These are phyloP conservation scores for Ophraella communa DNA, from an alignment of 2,888 invertebrate species.

Conservation along the genomic window DNA sequence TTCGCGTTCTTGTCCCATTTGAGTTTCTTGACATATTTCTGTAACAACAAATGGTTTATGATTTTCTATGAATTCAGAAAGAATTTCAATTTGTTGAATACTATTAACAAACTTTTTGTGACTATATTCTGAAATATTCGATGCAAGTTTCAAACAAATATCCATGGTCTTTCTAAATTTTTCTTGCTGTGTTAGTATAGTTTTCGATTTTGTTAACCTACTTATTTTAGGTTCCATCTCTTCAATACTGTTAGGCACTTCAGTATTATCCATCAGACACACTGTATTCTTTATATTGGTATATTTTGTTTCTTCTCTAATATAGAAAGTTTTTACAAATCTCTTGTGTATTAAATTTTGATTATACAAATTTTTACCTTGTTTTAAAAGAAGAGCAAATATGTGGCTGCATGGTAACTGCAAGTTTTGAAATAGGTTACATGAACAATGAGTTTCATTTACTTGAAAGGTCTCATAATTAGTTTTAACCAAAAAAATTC, in stretches of 20 bases:
- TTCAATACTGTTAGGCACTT: neutral
- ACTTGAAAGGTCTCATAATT: neutral
- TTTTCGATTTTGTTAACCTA: neutral
- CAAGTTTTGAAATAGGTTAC: neutral
- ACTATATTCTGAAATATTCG: neutral
- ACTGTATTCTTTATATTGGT: neutral
- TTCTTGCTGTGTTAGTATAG: neutral
- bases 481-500: no score
- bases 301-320: neutral
- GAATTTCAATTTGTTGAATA: no score
- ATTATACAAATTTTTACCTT: neutral
- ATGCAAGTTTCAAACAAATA: neutral
- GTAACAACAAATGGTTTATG: no score
- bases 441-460: neutral
- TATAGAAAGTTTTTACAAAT: neutral
- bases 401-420: neutral
- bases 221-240: neutral
- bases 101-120: no score
- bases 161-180: neutral
- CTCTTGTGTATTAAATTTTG: neutral
- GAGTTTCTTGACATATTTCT: no score
- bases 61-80: no score
- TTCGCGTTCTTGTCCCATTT: no score
- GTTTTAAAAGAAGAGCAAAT: neutral
- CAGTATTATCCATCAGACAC: neutral